Percentiles rank a stretch among this genome's conserved stretches.
phyloP scores from a whole-genome alignment of 2,113 vertebrate species.

The Corythornis madagascariensis region DNA sequence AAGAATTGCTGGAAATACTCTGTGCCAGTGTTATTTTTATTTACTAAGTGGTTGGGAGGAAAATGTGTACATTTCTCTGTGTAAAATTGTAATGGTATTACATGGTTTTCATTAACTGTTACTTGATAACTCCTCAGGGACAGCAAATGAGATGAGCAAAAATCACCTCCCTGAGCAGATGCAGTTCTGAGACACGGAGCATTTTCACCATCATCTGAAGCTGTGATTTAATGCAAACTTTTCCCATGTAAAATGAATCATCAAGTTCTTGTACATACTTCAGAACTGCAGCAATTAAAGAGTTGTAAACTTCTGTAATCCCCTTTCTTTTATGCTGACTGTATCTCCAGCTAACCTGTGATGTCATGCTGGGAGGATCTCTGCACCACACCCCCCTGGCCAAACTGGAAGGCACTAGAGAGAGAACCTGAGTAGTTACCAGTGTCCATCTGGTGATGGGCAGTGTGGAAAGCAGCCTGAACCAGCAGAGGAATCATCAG shows the following conservation, averaged over 20 bases:
- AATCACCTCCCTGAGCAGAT: background rate
- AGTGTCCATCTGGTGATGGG: background rate
- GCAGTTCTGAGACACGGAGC: background rate
- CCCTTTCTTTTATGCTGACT: background rate
- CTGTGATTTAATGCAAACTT: background rate
- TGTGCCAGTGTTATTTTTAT: background rate
- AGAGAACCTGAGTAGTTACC: background rate
- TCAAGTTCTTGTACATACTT: background rate
- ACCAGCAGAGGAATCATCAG: background rate
- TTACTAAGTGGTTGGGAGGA: background rate
- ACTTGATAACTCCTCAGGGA: background rate
- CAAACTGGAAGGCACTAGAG: background rate
- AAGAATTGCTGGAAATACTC: background rate
- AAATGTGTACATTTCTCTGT: background rate
- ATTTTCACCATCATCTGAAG: background rate
- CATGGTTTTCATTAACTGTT: background rate
- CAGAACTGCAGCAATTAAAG: background rate
- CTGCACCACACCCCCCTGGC: background rate
- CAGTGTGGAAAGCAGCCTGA: background rate
- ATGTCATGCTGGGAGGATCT: background rate
- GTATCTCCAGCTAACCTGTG: background rate
- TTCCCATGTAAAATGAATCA: background rate
- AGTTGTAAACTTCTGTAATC: background rate
- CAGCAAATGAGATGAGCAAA: background rate
- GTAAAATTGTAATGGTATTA: background rate